A percentile compares a stretch with the other conserved stretches of the same genome.
phyloP scores from a whole-genome alignment of 2,888 invertebrate species.

The Acheta domesticus region DNA sequence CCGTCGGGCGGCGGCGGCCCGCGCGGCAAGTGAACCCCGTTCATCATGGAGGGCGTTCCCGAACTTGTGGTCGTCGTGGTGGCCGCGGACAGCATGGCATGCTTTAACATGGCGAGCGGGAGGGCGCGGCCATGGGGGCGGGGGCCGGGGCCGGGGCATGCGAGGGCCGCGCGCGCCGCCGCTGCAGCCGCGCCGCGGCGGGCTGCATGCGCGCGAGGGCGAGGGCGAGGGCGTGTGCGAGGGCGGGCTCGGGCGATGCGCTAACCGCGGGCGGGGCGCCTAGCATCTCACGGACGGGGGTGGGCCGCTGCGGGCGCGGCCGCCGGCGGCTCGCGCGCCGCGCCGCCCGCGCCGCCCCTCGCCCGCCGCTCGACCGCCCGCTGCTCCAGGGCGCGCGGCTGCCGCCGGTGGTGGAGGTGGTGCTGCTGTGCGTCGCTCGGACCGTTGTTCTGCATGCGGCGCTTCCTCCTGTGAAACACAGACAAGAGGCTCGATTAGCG shows the following conservation, averaged over 20 bases:
- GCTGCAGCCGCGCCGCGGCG: neutral
- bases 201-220: neutral
- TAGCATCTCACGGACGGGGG: neutral
- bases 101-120: conserved; percentile 22
- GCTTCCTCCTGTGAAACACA: too few relatives aligned
- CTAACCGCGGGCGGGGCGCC: neutral
- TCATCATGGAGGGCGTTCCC: conserved; percentile 48
- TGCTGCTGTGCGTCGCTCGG: too few relatives aligned
- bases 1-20: conserved; percentile 20
- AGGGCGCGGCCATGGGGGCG: neutral
- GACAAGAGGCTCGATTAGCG: too few relatives aligned
- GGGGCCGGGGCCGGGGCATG: neutral
- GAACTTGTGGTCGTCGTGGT: conserved; percentile 43
- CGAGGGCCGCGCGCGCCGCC: neutral
- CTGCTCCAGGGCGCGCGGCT: too few relatives aligned
- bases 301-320: neutral
- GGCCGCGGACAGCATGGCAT: conserved; percentile 20
- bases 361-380: too few relatives aligned
- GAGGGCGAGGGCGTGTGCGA: neutral
- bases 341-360: neutral
- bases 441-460: too few relatives aligned
- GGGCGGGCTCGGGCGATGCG: neutral
- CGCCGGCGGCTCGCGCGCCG: neutral
- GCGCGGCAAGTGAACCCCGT: conserved; percentile 22
- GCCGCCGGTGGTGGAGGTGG: too few relatives aligned